A percentile compares a stretch with the other conserved stretches of the same genome.
Conservation (phyloP, 2,797 vertebrate genomes). For the Emys orbicularis region DNA sequence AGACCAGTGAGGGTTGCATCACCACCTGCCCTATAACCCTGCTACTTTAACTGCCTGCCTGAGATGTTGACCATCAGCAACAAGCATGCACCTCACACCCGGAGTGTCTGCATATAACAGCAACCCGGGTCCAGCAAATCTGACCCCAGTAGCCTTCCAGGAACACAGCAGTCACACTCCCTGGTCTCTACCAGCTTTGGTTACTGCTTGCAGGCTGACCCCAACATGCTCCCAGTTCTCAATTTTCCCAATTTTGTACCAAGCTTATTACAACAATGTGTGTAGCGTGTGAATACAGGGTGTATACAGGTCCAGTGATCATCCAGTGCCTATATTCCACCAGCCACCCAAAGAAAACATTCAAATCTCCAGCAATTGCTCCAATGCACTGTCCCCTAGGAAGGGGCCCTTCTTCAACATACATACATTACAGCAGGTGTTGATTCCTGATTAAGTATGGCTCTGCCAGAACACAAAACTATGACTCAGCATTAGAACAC, state of each 20-base stretch:
- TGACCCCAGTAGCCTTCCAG: background rate
- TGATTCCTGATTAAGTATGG: background rate
- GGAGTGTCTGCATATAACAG: background rate
- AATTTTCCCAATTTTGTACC: background rate
- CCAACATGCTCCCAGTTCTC: background rate
- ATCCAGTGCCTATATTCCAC: too few species aligned
- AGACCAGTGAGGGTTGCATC: background rate
- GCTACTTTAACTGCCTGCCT: too few species aligned
- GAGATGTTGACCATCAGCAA: background rate
- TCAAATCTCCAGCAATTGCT: too few species aligned
- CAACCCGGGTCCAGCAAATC: background rate
- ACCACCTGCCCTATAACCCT: background rate
- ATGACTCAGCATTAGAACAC: too few species aligned
- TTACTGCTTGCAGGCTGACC: background rate
- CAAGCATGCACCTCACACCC: background rate
- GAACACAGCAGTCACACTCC: background rate
- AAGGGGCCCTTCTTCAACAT: too few species aligned
- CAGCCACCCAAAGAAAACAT: too few species aligned
- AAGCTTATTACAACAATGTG: too few species aligned
- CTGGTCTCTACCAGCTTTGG: background rate
- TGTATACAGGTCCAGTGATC: too few species aligned
- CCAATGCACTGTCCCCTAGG: too few species aligned
- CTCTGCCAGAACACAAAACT: background rate
- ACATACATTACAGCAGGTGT: accelerated
- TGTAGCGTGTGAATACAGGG: too few species aligned